Percentiles rank a stretch among this genome's conserved stretches.
Evolutionary conservation across 1,140 invertebrate species (phyloP).

Genomic region (Scaptodrosophila lebanonensis): DNA sequence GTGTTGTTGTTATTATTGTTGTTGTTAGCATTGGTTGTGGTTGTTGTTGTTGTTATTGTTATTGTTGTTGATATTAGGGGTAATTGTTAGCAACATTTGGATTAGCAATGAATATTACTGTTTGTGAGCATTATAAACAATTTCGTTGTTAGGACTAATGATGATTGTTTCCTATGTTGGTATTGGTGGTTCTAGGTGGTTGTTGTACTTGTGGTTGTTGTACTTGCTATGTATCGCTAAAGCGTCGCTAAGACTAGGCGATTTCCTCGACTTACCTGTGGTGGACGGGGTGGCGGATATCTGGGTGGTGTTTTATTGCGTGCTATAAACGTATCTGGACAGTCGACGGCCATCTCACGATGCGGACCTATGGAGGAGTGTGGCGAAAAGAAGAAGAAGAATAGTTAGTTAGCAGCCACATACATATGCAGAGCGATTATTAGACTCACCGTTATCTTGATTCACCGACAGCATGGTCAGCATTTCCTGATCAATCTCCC

Average conservation of each 20-base stretch:
- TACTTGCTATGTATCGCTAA: too few species aligned
- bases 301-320: conserved; percentile 93
- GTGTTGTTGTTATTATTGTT: conserved; percentile 6
- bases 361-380: conserved; percentile 82
- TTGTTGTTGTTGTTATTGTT: conserved; percentile 2
- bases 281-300: conserved; percentile 88
- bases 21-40: conserved; percentile 1
- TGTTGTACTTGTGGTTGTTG: conserved; percentile 2
- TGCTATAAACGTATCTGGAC: conserved; percentile 95
- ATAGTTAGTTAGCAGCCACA: neutral
- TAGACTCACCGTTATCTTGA: conserved; percentile 81
- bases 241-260: too few species aligned
- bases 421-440: neutral
- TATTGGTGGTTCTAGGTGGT: neutral
- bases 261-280: conserved; percentile 64
- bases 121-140: conserved; percentile 3
- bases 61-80: conserved; percentile 10
- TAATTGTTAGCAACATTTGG: conserved; percentile 3
- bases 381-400: neutral
- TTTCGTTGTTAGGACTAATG: conserved; percentile 10
- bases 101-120: conserved; percentile 1
- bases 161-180: neutral
- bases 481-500: conserved; percentile 81
- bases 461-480: conserved; percentile 83
- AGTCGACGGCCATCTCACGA: conserved; percentile 98